Evolutionary conservation across 2,888 invertebrate species (phyloP).

Genomic region (Drosophila mulleri): DNA sequence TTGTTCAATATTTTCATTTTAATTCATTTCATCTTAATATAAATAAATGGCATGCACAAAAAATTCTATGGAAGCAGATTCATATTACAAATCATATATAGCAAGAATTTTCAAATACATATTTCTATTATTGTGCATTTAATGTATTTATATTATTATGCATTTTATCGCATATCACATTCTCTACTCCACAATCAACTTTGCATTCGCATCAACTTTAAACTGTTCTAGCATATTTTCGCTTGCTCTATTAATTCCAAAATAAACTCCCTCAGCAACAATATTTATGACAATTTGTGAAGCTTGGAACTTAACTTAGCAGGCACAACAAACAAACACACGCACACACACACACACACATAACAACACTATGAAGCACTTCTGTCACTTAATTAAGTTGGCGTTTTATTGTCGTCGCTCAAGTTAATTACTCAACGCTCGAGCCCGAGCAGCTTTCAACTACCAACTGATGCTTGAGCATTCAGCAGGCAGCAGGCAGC

Average conservation of each 20-base stretch:
- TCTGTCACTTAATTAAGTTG: conserved; percentile 80
- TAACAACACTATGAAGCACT: conserved; percentile 57
- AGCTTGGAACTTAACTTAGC: conserved; percentile 22
- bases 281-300: conserved; percentile 31
- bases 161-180: not conserved
- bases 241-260: conserved; percentile 15
- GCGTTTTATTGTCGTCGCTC: conserved; percentile 76
- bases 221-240: not conserved
- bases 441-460: conserved; percentile 24
- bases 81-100: too few relatives aligned
- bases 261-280: conserved; percentile 1
- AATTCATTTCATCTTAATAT: too few relatives aligned
- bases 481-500: conserved; percentile 2
- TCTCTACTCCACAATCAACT: not conserved
- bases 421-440: conserved; percentile 75
- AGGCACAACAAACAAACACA: conserved; percentile 4
- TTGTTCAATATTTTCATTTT: too few relatives aligned
- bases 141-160: too few relatives aligned
- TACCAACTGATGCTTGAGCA: conserved; percentile 10
- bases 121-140: too few relatives aligned
- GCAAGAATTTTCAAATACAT: too few relatives aligned
- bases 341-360: conserved; percentile 4
- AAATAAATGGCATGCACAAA: too few relatives aligned
- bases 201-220: not conserved
- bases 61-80: too few relatives aligned